Conservation (phyloP, 53 echinoderm and acorn worm genomes). For the Glandiceps talaboti region DNA sequence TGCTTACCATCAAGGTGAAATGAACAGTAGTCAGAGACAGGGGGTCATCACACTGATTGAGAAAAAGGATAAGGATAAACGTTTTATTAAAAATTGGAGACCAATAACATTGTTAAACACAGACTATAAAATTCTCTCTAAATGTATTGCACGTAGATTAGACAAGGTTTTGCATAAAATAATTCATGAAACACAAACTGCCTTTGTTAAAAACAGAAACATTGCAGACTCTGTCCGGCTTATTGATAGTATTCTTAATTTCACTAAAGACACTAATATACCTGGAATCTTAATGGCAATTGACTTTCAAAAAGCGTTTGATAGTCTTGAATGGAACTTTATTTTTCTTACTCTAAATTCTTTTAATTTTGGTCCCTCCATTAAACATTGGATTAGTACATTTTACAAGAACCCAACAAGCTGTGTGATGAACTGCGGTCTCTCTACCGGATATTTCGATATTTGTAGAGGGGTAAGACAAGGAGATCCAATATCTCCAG, state of each 20-base stretch:
- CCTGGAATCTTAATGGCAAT: not conserved
- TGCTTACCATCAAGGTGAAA: too few relatives aligned
- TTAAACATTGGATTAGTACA: not conserved
- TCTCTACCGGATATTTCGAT: not conserved
- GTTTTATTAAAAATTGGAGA: too few relatives aligned
- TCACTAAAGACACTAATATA: not conserved
- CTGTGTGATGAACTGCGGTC: slow-evolving; percentile 8
- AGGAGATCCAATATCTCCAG: too few relatives aligned
- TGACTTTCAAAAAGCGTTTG: too few relatives aligned
- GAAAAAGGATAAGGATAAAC: too few relatives aligned
- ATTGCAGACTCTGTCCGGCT: not conserved
- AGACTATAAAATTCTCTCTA: slow-evolving; percentile 9
- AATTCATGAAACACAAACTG: not conserved
- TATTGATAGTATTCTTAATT: not conserved
- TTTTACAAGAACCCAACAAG: not conserved
- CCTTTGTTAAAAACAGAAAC: not conserved
- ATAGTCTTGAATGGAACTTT: too few relatives aligned
- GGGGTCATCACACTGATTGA: too few relatives aligned
- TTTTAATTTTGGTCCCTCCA: not conserved
- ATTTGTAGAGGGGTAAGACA: slow-evolving; percentile 9
- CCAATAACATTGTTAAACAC: too few relatives aligned
- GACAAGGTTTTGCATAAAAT: not conserved
- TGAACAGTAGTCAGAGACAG: too few relatives aligned
- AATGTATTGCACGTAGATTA: not conserved
- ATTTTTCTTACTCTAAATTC: too few relatives aligned